Percentiles rank a stretch among this genome's conserved stretches.
Evolutionary conservation across 2,113 vertebrate genomes (phyloP).

Genomic region (Machaerirhynchus nigripectus): DNA sequence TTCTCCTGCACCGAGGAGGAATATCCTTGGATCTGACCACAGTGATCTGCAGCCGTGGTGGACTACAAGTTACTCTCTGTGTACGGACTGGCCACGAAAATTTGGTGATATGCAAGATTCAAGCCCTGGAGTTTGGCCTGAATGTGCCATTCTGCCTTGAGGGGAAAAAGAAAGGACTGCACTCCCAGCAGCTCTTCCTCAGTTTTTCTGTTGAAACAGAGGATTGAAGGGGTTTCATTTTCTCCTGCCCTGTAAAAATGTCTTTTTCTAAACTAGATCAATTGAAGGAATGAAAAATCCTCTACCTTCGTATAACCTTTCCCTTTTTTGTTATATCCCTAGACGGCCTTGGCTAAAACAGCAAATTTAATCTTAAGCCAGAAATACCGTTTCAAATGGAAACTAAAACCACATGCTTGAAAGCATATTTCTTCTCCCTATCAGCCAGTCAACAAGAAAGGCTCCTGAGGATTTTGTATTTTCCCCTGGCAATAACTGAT

Average conservation of each 20-base stretch:
- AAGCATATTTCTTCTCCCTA: not conserved
- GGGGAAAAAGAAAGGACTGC: not conserved
- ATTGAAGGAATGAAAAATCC: not conserved
- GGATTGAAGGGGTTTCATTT: not conserved
- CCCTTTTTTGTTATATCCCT: not conserved
- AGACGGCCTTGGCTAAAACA: not conserved
- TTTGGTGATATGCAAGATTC: not conserved
- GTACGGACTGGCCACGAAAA: not conserved
- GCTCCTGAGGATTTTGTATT: not conserved
- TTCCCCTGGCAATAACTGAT: not conserved
- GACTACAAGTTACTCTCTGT: not conserved
- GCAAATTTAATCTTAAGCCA: not conserved
- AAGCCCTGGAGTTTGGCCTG: not conserved
- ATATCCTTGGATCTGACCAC: not conserved
- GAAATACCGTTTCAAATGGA: not conserved
- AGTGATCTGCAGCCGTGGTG: rapidly evolving
- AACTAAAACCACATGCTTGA: not conserved
- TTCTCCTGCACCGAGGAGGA: not conserved
- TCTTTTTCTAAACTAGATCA: not conserved
- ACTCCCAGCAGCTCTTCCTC: not conserved
- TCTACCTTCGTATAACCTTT: not conserved
- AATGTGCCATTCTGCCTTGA: rapidly evolving
- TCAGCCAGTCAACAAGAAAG: not conserved
- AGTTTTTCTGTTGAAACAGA: not conserved
- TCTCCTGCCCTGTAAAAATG: not conserved